Evolutionary conservation across 2,888 invertebrate genomes (phyloP).

Genomic region (Branchinecta sandiegonensis): DNA sequence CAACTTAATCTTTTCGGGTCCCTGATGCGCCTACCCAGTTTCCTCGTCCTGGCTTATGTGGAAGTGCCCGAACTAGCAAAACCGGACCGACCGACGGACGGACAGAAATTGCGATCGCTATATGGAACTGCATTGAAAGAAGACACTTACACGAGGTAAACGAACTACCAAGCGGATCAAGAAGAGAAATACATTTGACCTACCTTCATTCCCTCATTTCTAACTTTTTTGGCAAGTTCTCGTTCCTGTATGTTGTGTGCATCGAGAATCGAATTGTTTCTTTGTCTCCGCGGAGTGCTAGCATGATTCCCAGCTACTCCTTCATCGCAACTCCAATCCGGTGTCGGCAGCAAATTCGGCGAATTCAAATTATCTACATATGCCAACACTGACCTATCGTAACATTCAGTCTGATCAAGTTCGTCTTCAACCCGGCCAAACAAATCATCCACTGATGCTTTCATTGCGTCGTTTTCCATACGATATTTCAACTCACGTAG

Average conservation of each 20-base stretch:
- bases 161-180: no score
- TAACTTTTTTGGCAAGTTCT: not conserved
- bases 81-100: no score
- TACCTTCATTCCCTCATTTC: slow-evolving; percentile 2
- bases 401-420: not conserved
- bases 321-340: slow-evolving; percentile 9
- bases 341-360: slow-evolving; percentile 9
- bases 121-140: no score
- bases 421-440: slow-evolving; percentile 8
- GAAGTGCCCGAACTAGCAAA: no score
- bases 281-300: no score
- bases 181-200: no score
- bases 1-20: no score
- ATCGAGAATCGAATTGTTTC: no score
- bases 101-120: no score
- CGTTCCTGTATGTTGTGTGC: not conserved
- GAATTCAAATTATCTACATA: slow-evolving; percentile 1
- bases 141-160: no score
- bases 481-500: not conserved
- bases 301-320: not conserved
- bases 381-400: not conserved
- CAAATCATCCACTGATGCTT: slow-evolving; percentile 8
- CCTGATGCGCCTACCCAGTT: no score
- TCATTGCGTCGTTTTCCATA: not conserved
- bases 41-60: no score